Conservation (phyloP, 2,797 vertebrate species). For the Clarias laeviceps region DNA sequence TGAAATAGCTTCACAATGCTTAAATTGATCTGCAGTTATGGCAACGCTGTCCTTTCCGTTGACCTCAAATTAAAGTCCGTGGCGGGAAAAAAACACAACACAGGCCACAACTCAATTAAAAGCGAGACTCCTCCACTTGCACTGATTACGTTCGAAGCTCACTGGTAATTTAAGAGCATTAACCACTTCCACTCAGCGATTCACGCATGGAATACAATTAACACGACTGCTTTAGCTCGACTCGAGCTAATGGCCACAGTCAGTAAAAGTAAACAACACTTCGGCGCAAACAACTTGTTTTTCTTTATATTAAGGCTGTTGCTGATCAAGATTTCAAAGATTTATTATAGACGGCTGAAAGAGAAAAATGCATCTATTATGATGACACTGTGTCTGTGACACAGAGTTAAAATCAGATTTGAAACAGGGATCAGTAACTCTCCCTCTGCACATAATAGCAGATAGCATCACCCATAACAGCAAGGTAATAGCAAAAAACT, state of each 20-base stretch:
- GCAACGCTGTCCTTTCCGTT: background rate
- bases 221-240: background rate
- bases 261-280: background rate
- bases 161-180: background rate
- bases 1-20: background rate
- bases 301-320: background rate
- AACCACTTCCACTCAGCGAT: background rate
- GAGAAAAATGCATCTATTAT: conserved; percentile 30
- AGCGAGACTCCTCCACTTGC: background rate
- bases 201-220: conserved; percentile 4
- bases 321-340: background rate
- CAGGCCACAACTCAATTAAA: conserved; percentile 1
- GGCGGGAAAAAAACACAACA: background rate
- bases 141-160: background rate
- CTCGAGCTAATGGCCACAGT: background rate
- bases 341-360: background rate
- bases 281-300: background rate
- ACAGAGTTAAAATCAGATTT: conserved; percentile 30
- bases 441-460: conserved; percentile 9
- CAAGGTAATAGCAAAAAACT: conserved; percentile 16
- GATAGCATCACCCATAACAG: conserved; percentile 31
- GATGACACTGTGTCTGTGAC: conserved; percentile 13
- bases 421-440: background rate
- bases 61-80: background rate
- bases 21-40: background rate